Conservation (phyloP, 1,140 invertebrate species). For the Neomicropteryx cornuta region DNA sequence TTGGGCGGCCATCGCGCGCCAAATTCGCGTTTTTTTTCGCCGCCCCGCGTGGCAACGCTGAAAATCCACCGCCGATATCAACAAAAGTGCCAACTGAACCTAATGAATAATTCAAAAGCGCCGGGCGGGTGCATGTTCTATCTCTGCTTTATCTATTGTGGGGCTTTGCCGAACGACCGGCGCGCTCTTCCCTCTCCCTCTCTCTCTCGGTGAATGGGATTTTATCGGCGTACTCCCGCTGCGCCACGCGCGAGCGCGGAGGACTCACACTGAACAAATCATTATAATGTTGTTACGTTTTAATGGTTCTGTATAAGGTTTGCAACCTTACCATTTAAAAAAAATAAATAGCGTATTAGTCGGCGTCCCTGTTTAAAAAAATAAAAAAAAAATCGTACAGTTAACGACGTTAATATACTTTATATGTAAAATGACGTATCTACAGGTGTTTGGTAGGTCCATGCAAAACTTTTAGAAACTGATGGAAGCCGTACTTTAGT, state of each 20-base stretch:
- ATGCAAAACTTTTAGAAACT: too few relatives aligned
- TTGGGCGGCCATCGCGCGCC: too few relatives aligned
- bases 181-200: constrained; percentile 2
- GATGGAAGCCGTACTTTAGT: too few relatives aligned
- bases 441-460: too few relatives aligned
- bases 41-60: constrained; percentile 1
- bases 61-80: constrained; percentile 12
- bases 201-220: neutral
- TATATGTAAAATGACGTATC: too few relatives aligned
- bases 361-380: too few relatives aligned
- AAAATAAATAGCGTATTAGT: too few relatives aligned
- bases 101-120: constrained; percentile 15
- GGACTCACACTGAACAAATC: neutral
- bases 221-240: constrained; percentile 2
- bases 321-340: too few relatives aligned
- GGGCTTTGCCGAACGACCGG: constrained; percentile 13
- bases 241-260: constrained; percentile 7
- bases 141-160: constrained; percentile 19
- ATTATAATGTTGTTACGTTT: too few relatives aligned
- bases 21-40: neutral
- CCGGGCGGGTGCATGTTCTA: constrained; percentile 14
- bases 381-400: too few relatives aligned
- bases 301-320: too few relatives aligned
- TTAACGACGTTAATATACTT: too few relatives aligned
- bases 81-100: constrained; percentile 12